Conservation (phyloP, 2,888 invertebrate species). For the Acleris laterana region DNA sequence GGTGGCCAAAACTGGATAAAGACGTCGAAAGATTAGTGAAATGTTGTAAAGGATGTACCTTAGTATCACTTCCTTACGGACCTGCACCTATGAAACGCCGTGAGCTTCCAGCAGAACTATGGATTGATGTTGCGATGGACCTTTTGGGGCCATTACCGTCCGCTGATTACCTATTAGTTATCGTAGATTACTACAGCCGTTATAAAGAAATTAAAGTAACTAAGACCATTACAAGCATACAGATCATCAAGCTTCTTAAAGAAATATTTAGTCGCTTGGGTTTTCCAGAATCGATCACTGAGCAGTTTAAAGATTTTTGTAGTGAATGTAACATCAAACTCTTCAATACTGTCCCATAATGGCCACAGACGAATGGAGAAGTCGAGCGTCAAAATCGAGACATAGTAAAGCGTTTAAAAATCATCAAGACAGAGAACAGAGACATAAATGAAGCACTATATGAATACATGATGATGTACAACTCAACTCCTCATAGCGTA, state of each 20-base stretch:
- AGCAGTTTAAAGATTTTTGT: neutral
- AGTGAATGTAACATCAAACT: slow-evolving; percentile 18
- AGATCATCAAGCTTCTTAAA: too few species aligned
- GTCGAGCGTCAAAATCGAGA: slow-evolving; percentile 39
- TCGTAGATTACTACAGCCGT: neutral
- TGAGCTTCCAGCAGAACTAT: slow-evolving; percentile 23
- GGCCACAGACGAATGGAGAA: slow-evolving; percentile 40
- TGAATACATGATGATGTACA: slow-evolving; percentile 46
- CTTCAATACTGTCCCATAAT: slow-evolving; percentile 42
- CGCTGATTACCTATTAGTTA: neutral
- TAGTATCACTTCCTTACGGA: slow-evolving; percentile 20
- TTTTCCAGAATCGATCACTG: too few species aligned
- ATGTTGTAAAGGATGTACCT: slow-evolving; percentile 31
- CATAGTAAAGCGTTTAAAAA: slow-evolving; percentile 38
- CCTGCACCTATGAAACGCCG: slow-evolving; percentile 8
- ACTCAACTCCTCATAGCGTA: slow-evolving; percentile 42
- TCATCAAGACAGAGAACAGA: slow-evolving; percentile 28
- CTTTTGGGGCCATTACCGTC: slow-evolving; percentile 15
- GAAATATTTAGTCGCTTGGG: too few species aligned
- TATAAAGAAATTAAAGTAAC: too few species aligned
- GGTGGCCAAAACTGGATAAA: slow-evolving; percentile 36
- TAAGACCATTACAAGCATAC: too few species aligned
- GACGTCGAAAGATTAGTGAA: slow-evolving; percentile 30
- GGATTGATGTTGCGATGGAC: slow-evolving; percentile 41
- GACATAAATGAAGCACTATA: slow-evolving; percentile 43